Evolutionary conservation across 2,888 invertebrate genomes (phyloP).

Genomic region (Metacarcinus magister): DNA sequence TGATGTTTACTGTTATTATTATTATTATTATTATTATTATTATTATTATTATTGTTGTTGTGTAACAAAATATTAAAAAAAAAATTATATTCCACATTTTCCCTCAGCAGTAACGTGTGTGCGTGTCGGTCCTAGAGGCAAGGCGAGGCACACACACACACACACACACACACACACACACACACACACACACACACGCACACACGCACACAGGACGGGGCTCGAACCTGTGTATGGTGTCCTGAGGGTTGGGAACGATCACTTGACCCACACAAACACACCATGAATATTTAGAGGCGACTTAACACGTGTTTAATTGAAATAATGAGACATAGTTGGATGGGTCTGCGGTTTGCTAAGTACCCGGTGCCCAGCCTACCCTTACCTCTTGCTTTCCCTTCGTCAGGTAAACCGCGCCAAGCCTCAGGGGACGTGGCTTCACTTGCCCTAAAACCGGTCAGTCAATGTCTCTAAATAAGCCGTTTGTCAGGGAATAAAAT

Average conservation of each 20-base stretch:
- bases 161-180: too few species aligned
- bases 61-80: too few species aligned
- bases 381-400: background rate
- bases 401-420: background rate
- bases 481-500: constrained; percentile 14
- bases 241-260: background rate
- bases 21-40: too few species aligned
- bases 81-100: too few species aligned
- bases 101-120: background rate
- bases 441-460: background rate
- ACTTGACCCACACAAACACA: constrained; percentile 17
- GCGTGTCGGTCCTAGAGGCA: background rate
- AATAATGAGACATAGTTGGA: constrained; percentile 29
- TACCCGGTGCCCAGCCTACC: background rate
- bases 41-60: too few species aligned
- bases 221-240: background rate
- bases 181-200: too few species aligned
- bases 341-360: background rate
- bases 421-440: background rate
- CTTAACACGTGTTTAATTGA: constrained; percentile 50
- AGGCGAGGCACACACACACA: too few species aligned
- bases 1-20: too few species aligned
- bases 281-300: constrained; percentile 55
- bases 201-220: too few species aligned
- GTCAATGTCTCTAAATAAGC: background rate